Evolutionary conservation across 1,140 invertebrate genomes (phyloP), one percentile per base, ranked within the genome.

Genomic region (Penaeus vannamei): DNA sequence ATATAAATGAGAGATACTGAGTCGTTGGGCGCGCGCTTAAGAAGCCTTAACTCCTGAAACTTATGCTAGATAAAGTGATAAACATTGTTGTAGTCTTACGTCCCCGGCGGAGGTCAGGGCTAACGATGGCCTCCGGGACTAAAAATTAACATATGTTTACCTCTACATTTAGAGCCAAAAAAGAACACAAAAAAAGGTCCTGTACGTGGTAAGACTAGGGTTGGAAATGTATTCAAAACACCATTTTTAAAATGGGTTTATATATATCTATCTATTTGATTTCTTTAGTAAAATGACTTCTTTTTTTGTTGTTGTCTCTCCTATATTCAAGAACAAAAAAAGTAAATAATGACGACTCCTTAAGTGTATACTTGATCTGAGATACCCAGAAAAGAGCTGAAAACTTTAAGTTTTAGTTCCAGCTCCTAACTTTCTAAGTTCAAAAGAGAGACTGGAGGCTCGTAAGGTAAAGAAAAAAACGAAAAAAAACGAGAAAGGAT

Each of bases 71-170:
- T 7, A 59, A 46, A 46, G 42, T 60, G 46, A 81, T 81, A 81
- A 81, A 81, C 46, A 59, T 12, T 81, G 42, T 64, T 64, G 46
- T 14, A 66, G 29, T 84, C 46, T 42, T 66, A 36, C 22, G 26
- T 32, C 62, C 26, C n/a, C 42, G 17, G 23, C 8, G 83, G 12
- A 32, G 61, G 19, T 23, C 61, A 69, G 12, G 20, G 23, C 19
- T 20, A 20, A 42, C 32, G 42, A 46, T 60, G 61, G 61, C 61
- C 60, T 84, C 81, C 64, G 42, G 29, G 83, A 84, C 83, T 84
- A 66, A 69, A 84, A 84, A 20, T 84, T 84, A 84, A 69, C 61
- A 84, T 42, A 62, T 62, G 83, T 84, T 84, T 84, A 84, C 64
- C 83, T 46, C 64, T 84, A 84, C 61, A 84, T 29, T 59, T 46